A percentile compares a stretch with the other conserved stretches of the same genome.
Conservation (phyloP, 2,113 vertebrate species). For the Leptobrachium ailaonicum region DNA sequence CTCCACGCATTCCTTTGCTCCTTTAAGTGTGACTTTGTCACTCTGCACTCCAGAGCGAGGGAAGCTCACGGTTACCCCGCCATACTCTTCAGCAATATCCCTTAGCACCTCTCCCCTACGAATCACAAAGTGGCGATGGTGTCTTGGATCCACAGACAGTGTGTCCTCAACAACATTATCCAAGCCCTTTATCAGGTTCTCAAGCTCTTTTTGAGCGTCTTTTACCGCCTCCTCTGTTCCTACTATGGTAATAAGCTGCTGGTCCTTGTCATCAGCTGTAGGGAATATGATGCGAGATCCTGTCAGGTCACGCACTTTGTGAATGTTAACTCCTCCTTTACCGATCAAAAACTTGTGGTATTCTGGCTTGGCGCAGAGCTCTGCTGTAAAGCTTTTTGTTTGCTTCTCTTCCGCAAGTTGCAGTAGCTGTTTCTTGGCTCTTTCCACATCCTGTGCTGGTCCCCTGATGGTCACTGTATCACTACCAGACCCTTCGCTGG, state of each 20-base stretch:
- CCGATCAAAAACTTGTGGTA: slow-evolving; percentile 99
- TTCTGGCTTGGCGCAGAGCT: slow-evolving; percentile 93
- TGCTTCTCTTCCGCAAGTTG: slow-evolving; percentile 98
- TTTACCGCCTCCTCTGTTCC: slow-evolving; percentile 91
- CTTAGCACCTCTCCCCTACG: slow-evolving; percentile 91
- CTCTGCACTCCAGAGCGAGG: slow-evolving; percentile 88
- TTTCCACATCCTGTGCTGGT: slow-evolving; percentile 92
- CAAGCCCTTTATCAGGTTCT: slow-evolving; percentile 91
- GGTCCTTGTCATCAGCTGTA: slow-evolving; percentile 88
- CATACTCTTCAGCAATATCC: slow-evolving; percentile 93
- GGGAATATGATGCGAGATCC: slow-evolving; percentile 96
- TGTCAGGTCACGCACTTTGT: slow-evolving; percentile 92
- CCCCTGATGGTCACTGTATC: slow-evolving; percentile 95
- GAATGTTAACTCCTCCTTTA: slow-evolving; percentile 93
- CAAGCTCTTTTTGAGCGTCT: slow-evolving; percentile 89
- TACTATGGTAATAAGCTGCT: slow-evolving; percentile 94
- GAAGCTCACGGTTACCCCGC: slow-evolving; percentile 96
- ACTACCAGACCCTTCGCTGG: slow-evolving; percentile 92
- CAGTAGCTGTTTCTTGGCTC: slow-evolving; percentile 92
- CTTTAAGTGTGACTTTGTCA: slow-evolving; percentile 91
- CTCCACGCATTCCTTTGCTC: slow-evolving; percentile 96
- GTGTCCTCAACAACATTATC: slow-evolving; percentile 91
- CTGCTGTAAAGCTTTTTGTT: slow-evolving; percentile 92
- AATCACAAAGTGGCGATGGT: slow-evolving; percentile 94
- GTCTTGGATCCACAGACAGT: slow-evolving; percentile 89